Conservation (phyloP, 2,888 invertebrate species). For the Drosophila diplacantha region DNA sequence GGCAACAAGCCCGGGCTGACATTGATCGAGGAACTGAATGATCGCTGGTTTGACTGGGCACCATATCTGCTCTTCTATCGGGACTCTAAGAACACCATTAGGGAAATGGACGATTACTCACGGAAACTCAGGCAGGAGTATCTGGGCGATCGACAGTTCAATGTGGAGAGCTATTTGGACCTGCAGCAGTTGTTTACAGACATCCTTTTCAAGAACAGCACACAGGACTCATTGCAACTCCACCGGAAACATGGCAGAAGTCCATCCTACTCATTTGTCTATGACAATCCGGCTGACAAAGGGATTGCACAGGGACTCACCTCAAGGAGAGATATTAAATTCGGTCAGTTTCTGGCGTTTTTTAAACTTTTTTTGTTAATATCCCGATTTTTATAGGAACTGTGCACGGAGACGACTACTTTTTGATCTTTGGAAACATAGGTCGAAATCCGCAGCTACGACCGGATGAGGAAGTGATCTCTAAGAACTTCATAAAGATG, state of each 20-base stretch:
- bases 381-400: slow-evolving; percentile 50
- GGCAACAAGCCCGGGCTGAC: slow-evolving; percentile 61
- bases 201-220: slow-evolving; percentile 81
- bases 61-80: slow-evolving; percentile 81
- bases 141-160: slow-evolving; percentile 67
- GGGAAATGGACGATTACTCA: slow-evolving; percentile 65
- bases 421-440: slow-evolving; percentile 54
- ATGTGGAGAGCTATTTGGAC: slow-evolving; percentile 77
- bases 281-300: slow-evolving; percentile 80
- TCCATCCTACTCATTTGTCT: slow-evolving; percentile 83
- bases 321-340: slow-evolving; percentile 75
- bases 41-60: slow-evolving; percentile 78
- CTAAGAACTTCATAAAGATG: slow-evolving; percentile 64
- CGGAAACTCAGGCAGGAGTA: slow-evolving; percentile 50
- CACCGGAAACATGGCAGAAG: slow-evolving; percentile 80
- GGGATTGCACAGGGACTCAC: slow-evolving; percentile 81
- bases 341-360: slow-evolving; percentile 78
- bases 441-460: slow-evolving; percentile 29
- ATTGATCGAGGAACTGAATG: slow-evolving; percentile 80
- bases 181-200: slow-evolving; percentile 81
- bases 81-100: slow-evolving; percentile 80
- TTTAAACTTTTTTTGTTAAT: too few species aligned
- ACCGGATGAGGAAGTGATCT: slow-evolving; percentile 47
- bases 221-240: slow-evolving; percentile 81
- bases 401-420: slow-evolving; percentile 68